Evolutionary conservation across 2,113 vertebrate genomes (phyloP), one percentile per base, ranked within the genome.

Genomic region (Ciconia boyciana): DNA sequence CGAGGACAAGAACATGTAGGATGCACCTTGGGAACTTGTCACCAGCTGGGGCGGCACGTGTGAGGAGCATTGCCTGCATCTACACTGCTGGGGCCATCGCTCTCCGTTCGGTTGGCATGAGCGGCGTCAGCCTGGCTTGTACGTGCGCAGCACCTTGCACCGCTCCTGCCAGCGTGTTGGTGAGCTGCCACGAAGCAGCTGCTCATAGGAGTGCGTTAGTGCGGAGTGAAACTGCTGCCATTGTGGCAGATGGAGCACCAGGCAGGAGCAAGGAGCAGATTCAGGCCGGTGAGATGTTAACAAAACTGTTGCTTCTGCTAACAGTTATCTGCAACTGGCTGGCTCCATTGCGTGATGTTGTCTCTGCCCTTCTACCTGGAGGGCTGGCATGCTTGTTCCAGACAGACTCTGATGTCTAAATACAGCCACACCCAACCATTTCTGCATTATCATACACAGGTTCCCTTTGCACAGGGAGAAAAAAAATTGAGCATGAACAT

Each of bases 331-430:
- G 62, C 43, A 31, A 25, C 61, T 11, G 54, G 61, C 49, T 3
- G 1, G 32, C 60, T 79, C 60, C 4, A 0, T 9, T 1, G 44
- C 1, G 0, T 2, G 41, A 13, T 5, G 29, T 20, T 55, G 31
- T 20, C 62, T 77, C 76, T 57, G 58, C 25, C 34, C 34, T 57
- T 28, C 43, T 55, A 41, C 65, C 60, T 36, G 62, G 49, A 52
- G 75, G 28, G 43, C 68, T 41, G 29, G 41, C 19, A 2, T 3
- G 36, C 15, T 32, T 60, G 58, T 20, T 8, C 31, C 39, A 58
- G 62, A 6, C 22, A 39, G 39, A 58, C 8, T 51, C 52, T 55
- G 20, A 21, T 3, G 29, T 7, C 49, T 43, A 36, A 39, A 43
- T 18, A 6, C 39, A 49, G n/a, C 77, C 13, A 2, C 60, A 79